Base-by-base conservation (phyloP, 2,888 invertebrate species). In the Torymus tubicola region DNA sequence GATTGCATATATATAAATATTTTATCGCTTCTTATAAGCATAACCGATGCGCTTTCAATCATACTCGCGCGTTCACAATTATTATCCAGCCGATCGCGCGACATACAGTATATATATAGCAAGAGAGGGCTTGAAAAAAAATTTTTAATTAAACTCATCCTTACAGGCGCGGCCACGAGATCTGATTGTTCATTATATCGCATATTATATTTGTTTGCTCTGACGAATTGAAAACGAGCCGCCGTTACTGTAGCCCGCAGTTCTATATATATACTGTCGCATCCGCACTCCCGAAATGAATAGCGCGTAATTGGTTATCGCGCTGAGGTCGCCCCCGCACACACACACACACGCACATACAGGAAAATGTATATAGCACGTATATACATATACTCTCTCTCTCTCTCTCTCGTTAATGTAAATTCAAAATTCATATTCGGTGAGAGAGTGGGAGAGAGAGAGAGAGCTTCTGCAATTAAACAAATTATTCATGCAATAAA, bases 21-120 rank as follows among this genome's bases (percentile, higher is more conserved):
- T 31, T 31, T 31, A 31, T 31, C 12, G 14, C 42, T 24, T 14
- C 31, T 18, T 24, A 55, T 53, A 69, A 14, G 12, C 21, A 52
- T 50, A 77, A 77, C 64, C 64, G 55, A 69, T 69, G 64, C 21
- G 18, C 70, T 77, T 77, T 77, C 70, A 77, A 77, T 70, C 70
- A 69, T 57, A 55, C 18, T 31, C 31, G 31, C 5, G 8, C 31
- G 8, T n/a, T n/a, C 68, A 13, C 52, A 63, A 76, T 76, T 69
- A 76, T 69, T 58, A 57, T 31, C 52, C 3, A n/a, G n/a, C n/a
- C n/a, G n/a, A n/a, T n/a, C 1, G 24, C 24, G 12, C 18, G 53
- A 52, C n/a, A 2, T 2, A n/a, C 21, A 11, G 0, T 8, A 10
- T 3, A n/a, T 10, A 2, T 12, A n/a, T 3, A 10, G 2, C 60